A percentile compares a stretch with the other conserved stretches of the same genome.
Conservation (phyloP, 2,797 vertebrate genomes). For the Sarcoramphus papa region DNA sequence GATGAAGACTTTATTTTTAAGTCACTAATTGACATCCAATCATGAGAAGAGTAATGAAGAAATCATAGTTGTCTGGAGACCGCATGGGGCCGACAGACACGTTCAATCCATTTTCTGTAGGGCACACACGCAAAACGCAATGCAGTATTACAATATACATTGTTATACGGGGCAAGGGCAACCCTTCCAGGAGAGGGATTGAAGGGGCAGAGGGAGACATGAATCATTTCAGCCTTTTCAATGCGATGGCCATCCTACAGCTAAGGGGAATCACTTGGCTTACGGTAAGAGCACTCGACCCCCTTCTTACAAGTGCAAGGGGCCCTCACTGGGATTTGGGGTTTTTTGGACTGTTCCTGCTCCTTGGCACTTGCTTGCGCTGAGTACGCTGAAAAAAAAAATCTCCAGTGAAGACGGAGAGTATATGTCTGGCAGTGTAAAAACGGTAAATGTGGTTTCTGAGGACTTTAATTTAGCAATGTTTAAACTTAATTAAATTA, state of each 20-base stretch:
- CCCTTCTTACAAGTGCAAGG: background rate
- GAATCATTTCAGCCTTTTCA: background rate
- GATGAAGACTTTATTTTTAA: constrained; percentile 49
- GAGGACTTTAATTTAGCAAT: background rate
- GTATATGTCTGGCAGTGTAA: background rate
- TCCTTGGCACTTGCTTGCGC: background rate
- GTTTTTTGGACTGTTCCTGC: background rate
- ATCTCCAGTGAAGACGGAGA: background rate
- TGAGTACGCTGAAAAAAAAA: background rate
- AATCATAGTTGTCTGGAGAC: constrained; percentile 8
- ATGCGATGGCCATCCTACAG: rapidly evolving
- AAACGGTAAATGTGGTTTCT: background rate
- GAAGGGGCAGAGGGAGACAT: background rate
- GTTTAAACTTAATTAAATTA: constrained; percentile 39
- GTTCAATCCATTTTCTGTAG: background rate
- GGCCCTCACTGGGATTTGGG: background rate
- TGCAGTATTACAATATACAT: rapidly evolving
- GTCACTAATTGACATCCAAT: background rate
- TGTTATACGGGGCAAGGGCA: background rate
- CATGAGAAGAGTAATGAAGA: constrained; percentile 18
- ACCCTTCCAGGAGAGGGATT: background rate
- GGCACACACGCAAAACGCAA: background rate
- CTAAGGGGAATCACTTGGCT: background rate
- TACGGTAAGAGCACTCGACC: background rate
- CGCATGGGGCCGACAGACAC: background rate